phyloP scores from a whole-genome alignment of 2,888 invertebrate species.

The Adineta ricciae region DNA sequence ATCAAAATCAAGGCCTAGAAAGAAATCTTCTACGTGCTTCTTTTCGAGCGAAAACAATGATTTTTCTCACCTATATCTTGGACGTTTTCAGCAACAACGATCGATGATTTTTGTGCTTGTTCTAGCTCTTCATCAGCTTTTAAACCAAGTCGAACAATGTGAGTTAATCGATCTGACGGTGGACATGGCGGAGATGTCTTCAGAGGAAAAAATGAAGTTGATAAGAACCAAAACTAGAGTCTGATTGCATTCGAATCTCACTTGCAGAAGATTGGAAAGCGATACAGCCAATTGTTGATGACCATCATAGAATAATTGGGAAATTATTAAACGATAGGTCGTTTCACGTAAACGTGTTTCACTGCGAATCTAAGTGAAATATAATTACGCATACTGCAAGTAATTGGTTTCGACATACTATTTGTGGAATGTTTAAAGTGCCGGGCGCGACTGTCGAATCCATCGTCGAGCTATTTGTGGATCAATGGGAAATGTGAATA shows the following conservation, averaged over 20 bases:
- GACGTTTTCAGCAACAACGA: not conserved
- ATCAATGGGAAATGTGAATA: not conserved
- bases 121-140: slow-evolving; percentile 64
- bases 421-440: not conserved
- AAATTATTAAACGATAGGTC: slow-evolving; percentile 79
- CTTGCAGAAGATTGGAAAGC: slow-evolving; percentile 60
- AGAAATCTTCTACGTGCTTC: slow-evolving; percentile 32
- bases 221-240: not conserved
- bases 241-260: not conserved
- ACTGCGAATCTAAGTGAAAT: not conserved
- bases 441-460: not conserved
- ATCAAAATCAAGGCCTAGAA: slow-evolving; percentile 32
- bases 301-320: slow-evolving; percentile 94
- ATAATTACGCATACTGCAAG: not conserved
- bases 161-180: slow-evolving; percentile 80
- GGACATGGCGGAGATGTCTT: slow-evolving; percentile 80
- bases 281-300: slow-evolving; percentile 80
- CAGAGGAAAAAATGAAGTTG: slow-evolving; percentile 45
- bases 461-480: not conserved
- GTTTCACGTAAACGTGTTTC: slow-evolving; percentile 54
- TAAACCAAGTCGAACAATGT: slow-evolving; percentile 72
- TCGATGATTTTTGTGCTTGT: not conserved
- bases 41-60: slow-evolving; percentile 22
- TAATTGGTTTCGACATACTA: not conserved
- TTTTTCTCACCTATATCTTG: not conserved